Base-by-base conservation (phyloP, 2,888 invertebrate species). In the Ochropleura leucogaster region DNA sequence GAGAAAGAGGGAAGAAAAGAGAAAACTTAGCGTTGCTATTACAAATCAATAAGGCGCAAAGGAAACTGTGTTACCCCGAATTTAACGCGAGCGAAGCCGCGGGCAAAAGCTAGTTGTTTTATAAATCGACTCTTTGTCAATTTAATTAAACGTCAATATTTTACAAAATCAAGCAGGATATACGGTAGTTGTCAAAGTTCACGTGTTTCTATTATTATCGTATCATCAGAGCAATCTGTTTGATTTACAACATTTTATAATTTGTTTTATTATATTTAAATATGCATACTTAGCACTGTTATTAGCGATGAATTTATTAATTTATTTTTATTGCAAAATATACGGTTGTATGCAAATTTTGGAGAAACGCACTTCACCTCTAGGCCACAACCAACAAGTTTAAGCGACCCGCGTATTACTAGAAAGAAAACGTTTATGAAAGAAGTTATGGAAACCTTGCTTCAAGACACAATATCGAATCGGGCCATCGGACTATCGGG, bases 321-420 rank as follows among this genome's bases (percentile, higher is more conserved):
- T 83, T 59, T 46, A 68, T 49, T 64, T 76, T 72, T 68, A 63
- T 67, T 57, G 8, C 5, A 66, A 68, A 74, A 74, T 62, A 67
- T 74, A 42, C 12, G 18, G 59, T 73, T 65, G 46, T 73, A 85
- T 82, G 83, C 68, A 80, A 85, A 85, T 86, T 20, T 0, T 16
- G 60, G 42, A 60, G 53, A 42, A 55, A 16, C 53, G 44, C n/a
- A 64, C 14, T 60, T 20, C 47, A 46, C n/a, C 14, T 8, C n/a
- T 7, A 4, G 62, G 8, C 62, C 62, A 62, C 44, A 4, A 44
- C 14, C 7, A 8, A n/a, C 12, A 7, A 12, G n/a, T n/a, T 44
- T 6, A 12, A 12, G n/a, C 62, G n/a, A 62, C 4, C 6, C 12
- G 12, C 14, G n/a, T 1, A n/a, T 62, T 62, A n/a, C 44, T 42